phyloP scores from a whole-genome alignment of 2,888 invertebrate species.

The Anthoptus insignis region DNA sequence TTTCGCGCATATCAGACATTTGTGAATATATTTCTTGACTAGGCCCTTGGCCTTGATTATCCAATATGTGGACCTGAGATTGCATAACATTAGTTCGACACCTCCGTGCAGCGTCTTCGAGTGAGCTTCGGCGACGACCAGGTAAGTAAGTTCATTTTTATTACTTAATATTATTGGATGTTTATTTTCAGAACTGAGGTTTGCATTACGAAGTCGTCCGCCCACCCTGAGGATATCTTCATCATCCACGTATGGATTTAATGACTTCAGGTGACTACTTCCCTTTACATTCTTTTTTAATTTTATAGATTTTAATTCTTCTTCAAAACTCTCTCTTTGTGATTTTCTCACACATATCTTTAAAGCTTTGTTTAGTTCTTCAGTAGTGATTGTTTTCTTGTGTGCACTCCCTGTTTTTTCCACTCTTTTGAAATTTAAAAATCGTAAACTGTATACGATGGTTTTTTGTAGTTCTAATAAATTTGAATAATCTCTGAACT shows the following conservation, averaged over 20 bases:
- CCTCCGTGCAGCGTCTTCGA: not conserved
- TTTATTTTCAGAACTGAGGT: not conserved
- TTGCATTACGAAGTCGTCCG: not conserved
- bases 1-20: not conserved
- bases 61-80: not conserved
- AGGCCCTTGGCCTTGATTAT: not conserved
- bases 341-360: not conserved
- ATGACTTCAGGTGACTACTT: not conserved
- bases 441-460: not conserved
- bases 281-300: too few relatives aligned
- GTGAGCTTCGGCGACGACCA: not conserved
- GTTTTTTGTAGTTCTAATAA: not conserved
- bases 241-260: not conserved
- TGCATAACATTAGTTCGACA: not conserved
- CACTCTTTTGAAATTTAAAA: not conserved
- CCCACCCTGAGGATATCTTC: not conserved
- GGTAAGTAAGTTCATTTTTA: not conserved
- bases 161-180: not conserved
- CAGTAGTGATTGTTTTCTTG: not conserved
- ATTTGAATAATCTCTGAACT: not conserved
- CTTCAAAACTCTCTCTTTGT: not conserved
- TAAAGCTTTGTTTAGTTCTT: not conserved
- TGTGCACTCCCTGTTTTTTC: too few relatives aligned
- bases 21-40: not conserved
- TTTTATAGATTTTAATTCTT: too few relatives aligned